Base-by-base conservation (phyloP, 2,797 vertebrate species). In the Poeciliopsis gracilis region DNA sequence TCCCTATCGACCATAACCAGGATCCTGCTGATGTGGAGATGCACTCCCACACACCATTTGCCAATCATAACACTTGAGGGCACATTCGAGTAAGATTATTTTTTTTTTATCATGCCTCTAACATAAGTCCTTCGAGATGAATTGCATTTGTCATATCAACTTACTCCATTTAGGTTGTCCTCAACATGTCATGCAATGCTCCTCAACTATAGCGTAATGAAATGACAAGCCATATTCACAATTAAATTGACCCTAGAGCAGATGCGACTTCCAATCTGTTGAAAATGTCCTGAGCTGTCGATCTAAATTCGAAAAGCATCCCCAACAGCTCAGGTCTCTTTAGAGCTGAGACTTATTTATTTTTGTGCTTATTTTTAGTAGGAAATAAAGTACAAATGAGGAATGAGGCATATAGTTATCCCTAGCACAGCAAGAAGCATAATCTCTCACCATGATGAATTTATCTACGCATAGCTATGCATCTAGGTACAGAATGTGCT, bases 361-460 rank as follows among this genome's bases (percentile, higher is more conserved):
- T 91, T 88, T 81, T 85, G 72, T 80, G 76, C 86, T 91, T 94
- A 89, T 94, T 94, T 95, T 93, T 93, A 91, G 91, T 79, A 82
- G 83, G 82, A 88, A 89, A 87, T 78, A 86, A 87, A 88, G 59
- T 87, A 85, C 61, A 89, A 84, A 88, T 94, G 93, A 93, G 77
- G 86, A 86, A 94, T 93, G 91, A 88, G 74, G 67, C 80, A 55
- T 82, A 85, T 80, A 73, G 83, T 90, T 90, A 89, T 91, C 84
- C 84, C 82, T 86, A 88, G 85, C 74, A 82, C 78, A 7, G 75
- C 74, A 28, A 87, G 83, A 91, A 94, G 91, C 86, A 83, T 84
- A 89, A 94, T 94, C 93, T 86, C 91, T 95, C 93, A 94, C 87
- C 70, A 82, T 93, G 93, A 95, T 94, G 88, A 90, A 95, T 95